Percentiles rank a stretch among this genome's conserved stretches.
phyloP scores from a whole-genome alignment of 2,797 vertebrate genomes.

The Melanotaenia trifasciata region DNA sequence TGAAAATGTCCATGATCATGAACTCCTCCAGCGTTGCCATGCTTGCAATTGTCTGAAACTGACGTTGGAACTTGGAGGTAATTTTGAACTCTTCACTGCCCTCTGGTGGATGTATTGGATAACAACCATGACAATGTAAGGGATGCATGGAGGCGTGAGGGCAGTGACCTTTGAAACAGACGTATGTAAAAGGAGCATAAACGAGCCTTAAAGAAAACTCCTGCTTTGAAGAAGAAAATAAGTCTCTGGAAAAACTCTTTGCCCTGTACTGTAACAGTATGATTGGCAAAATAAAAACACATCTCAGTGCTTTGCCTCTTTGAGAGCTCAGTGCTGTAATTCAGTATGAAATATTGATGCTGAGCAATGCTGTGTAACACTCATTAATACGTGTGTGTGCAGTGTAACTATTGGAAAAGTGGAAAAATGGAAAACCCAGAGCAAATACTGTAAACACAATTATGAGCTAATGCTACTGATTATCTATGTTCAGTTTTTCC shows the following conservation, averaged over 20 bases:
- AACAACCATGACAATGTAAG: not conserved
- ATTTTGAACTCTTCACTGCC: not conserved
- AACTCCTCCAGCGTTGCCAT: not conserved
- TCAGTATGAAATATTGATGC: constrained; percentile 9
- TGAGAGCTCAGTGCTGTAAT: constrained; percentile 29
- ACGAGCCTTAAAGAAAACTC: not conserved
- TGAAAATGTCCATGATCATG: not conserved
- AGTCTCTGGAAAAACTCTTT: constrained; percentile 19
- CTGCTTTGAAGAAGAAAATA: constrained; percentile 5
- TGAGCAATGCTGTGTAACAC: constrained; percentile 1
- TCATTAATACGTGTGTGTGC: not conserved
- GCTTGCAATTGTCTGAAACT: not conserved
- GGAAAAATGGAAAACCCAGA: not conserved
- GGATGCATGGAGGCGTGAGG: not conserved
- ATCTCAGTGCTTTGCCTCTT: constrained; percentile 17
- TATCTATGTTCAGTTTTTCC: not conserved
- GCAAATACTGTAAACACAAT: not conserved
- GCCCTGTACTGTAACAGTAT: constrained; percentile 72
- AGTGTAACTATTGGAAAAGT: not conserved
- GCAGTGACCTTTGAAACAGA: not conserved
- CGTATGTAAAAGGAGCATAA: not conserved
- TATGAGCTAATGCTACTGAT: not conserved
- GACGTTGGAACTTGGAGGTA: not conserved
- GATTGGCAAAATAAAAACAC: constrained; percentile 9
- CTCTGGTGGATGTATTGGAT: not conserved